A percentile compares a stretch with the other conserved stretches of the same genome.
Conservation (phyloP, 2,797 vertebrate species). For the Buceros bicornis region DNA sequence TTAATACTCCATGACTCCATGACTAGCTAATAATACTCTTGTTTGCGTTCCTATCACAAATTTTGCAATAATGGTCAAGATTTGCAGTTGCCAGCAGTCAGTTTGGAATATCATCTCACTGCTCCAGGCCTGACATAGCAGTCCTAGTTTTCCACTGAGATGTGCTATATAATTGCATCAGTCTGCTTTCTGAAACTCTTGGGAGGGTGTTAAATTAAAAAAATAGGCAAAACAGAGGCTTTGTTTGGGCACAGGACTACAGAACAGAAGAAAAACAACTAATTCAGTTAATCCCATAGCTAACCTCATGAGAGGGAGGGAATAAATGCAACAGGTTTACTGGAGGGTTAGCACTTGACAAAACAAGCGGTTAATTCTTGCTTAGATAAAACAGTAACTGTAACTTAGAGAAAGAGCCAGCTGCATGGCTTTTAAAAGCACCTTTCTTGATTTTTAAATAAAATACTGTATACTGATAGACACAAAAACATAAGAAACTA, state of each 20-base stretch:
- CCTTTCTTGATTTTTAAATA: neutral
- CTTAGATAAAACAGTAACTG: neutral
- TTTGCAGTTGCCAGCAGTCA: conserved; percentile 11
- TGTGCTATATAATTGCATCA: neutral
- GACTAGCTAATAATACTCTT: conserved; percentile 28
- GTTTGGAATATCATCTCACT: neutral
- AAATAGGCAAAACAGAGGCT: neutral
- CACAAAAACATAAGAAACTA: neutral
- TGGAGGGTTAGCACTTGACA: neutral
- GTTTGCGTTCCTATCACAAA: neutral
- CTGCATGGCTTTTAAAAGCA: neutral
- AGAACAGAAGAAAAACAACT: neutral
- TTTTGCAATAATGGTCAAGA: conserved; percentile 27
- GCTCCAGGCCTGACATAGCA: neutral
- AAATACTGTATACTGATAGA: neutral
- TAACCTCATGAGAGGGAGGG: neutral
- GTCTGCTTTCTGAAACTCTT: neutral
- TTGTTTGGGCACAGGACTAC: neutral
- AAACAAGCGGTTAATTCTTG: neutral
- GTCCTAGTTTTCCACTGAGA: conserved; percentile 13
- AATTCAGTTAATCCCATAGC: neutral
- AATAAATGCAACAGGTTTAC: conserved; percentile 18
- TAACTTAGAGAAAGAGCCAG: neutral
- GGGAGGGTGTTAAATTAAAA: neutral
- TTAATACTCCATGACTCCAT: conserved; percentile 12